Base-by-base conservation (phyloP, 2,113 vertebrate genomes). In the Dolichallabes microphthalmus region DNA sequence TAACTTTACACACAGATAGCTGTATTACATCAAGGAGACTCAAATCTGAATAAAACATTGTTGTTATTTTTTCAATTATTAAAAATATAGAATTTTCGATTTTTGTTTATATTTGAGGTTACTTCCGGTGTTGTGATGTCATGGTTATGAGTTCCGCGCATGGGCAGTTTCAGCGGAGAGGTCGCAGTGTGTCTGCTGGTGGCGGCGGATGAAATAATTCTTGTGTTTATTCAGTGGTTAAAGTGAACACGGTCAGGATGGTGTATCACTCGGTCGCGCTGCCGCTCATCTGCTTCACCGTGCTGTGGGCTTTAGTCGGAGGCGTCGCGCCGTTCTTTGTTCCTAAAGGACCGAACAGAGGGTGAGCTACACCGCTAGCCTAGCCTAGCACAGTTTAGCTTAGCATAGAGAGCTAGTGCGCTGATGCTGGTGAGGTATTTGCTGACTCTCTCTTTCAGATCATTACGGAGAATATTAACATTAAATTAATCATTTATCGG, bases 331-430 rank as follows among this genome's bases (percentile, higher is more conserved):
- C 98, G n/a, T 98, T 97, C 95, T 94, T 99, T 85, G 97, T 99
- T 87, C 98, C 98, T 20, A 99, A 98, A 92, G 98, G 98, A 90
- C 98, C 98, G 35, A 99, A 99, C 92, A 94, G 97, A 86, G 97
- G 98, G 98, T 98, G 94, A 95, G 94, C 89, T 75, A 19, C 35
- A 66, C 19, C 32, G 66, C 57, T 25, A 60, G 52, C 76, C 7
- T n/a, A 27, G 55, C 82, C 32, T 25, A 61, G 32, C 32, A 45
- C 2, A 61, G 58, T 22, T 3, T n/a, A 45, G 58, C 58, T 64
- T 52, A 30, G 32, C 55, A 35, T 13, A 53, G 63, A 52, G 71
- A 12, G 66, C 14, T 50, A 63, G 52, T 53, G 6, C 1, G 22
- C 63, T n/a, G 45, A 27, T 52, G 73, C 25, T 15, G 15, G 19